Conservation (phyloP, 2,888 invertebrate genomes). For the Parnassius glacialis region DNA sequence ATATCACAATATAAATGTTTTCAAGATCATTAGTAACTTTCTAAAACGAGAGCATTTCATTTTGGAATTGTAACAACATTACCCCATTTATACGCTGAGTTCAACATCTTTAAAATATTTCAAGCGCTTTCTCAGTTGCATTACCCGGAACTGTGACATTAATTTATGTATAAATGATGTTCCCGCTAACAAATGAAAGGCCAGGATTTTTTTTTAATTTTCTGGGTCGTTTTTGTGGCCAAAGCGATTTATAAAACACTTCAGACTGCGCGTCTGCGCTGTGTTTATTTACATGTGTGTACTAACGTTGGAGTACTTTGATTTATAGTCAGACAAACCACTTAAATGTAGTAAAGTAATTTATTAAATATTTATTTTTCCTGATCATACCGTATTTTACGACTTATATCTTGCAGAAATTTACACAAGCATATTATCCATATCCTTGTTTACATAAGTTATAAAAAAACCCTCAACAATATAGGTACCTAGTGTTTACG, state of each 20-base stretch:
- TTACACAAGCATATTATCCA: too few species aligned
- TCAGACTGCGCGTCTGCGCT: constrained; percentile 59
- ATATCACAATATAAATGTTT: too few species aligned
- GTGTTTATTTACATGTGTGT: constrained; percentile 46
- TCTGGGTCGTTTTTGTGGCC: constrained; percentile 7
- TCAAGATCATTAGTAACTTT: too few species aligned
- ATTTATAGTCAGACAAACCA: constrained; percentile 36
- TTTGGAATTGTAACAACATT: not conserved
- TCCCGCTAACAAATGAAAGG: constrained; percentile 5
- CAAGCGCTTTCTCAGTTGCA: constrained; percentile 8
- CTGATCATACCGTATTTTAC: too few species aligned
- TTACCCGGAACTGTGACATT: constrained; percentile 18
- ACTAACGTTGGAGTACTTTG: constrained; percentile 40
- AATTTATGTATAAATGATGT: constrained; percentile 11
- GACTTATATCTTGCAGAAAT: too few species aligned
- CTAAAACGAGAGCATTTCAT: too few species aligned
- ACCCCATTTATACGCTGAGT: constrained; percentile 5
- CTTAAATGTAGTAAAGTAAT: not conserved
- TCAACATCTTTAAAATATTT: constrained; percentile 14
- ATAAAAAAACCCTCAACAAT: too few species aligned
- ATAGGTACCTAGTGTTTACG: too few species aligned
- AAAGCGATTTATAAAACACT: constrained; percentile 39
- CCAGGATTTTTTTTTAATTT: constrained; percentile 19
- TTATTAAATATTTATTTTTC: not conserved
- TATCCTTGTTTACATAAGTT: too few species aligned